Evolutionary conservation across 2,113 vertebrate species (phyloP), one percentile per base, ranked within the genome.

Genomic region (Pelecanus crispus): DNA sequence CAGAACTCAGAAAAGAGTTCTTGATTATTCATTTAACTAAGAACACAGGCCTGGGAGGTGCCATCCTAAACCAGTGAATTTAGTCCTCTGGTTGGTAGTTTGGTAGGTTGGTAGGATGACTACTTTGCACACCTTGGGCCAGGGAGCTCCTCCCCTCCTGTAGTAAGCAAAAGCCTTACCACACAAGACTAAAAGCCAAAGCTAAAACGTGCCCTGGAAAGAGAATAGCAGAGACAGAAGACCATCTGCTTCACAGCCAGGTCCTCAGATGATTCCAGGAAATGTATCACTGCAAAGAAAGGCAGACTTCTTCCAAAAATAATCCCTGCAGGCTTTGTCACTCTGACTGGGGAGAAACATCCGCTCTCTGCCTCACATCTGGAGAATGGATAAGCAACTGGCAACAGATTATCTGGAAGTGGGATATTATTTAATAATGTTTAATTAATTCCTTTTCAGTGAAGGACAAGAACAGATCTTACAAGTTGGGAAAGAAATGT

Each of bases 51-150:
- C 17, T 55, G 24, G 52, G 32, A 80, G 18, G 4, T 77, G 17
- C 7, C 45, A 52, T 42, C 17, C 5, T 26, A 77, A 67, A 50
- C 8, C 32, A 45, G 12, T 40, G 21, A 34, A 28, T 40, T 11
- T 15, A 66, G 62, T 56, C 11, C 11, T 61, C 45, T 71, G 31
- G 11, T 36, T 26, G 13, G 11, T 34, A 65, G 26, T n/a, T n/a
- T n/a, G n/a, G n/a, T n/a, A n/a, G 31, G 11, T 36, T 26, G 13
- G 11, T 34, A 65, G 26, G 12, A 12, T 17, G 17, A 44, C 26
- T 8, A 1, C 12, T 83, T 47, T 0, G 0, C 14, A 40, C 10
- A 14, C 14, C 11, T 36, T 32, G 13, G 17, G 25, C n/a, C 36
- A 63, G 6, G 29, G 21, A 63, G 7, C 12, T 25, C 10, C 8